Percentiles rank a stretch among this genome's conserved stretches.
Conservation (phyloP, 2,797 vertebrate genomes). For the Pipistrellus nathusii region DNA sequence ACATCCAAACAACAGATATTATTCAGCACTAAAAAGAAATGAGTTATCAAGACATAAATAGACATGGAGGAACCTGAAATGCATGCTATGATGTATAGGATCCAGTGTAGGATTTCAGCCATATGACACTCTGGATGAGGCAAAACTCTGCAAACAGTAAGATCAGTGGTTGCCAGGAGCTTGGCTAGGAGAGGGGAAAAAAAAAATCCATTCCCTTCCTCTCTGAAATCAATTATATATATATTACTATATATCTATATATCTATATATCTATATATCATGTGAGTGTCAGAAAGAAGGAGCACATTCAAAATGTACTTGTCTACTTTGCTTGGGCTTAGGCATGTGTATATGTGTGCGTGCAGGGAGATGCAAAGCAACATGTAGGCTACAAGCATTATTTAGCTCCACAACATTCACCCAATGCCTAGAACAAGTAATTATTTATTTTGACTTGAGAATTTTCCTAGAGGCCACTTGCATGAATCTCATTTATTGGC, state of each 20-base stretch:
- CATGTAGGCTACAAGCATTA: neutral
- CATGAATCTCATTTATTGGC: constrained; percentile 16
- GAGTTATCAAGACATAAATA: neutral
- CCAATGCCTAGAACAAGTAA: neutral
- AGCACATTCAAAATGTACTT: neutral
- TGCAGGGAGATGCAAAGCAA: neutral
- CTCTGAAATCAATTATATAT: too few relatives aligned
- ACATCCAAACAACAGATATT: neutral
- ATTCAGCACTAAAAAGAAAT: neutral
- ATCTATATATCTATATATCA: too few relatives aligned
- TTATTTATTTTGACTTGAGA: constrained; percentile 36
- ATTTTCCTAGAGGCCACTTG: neutral
- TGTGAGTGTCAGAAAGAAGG: neutral
- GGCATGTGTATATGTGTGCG: neutral
- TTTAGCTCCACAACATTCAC: neutral
- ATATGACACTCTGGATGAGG: neutral
- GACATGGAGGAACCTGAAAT: neutral
- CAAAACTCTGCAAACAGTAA: neutral
- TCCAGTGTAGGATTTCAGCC: neutral
- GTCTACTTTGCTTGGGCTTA: neutral
- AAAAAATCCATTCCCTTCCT: too few relatives aligned
- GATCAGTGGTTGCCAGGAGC: neutral
- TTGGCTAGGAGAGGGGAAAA: neutral
- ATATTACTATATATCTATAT: too few relatives aligned
- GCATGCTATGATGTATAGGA: neutral